Base-by-base conservation (phyloP, 2,113 vertebrate genomes). In the Ursus arctos region DNA sequence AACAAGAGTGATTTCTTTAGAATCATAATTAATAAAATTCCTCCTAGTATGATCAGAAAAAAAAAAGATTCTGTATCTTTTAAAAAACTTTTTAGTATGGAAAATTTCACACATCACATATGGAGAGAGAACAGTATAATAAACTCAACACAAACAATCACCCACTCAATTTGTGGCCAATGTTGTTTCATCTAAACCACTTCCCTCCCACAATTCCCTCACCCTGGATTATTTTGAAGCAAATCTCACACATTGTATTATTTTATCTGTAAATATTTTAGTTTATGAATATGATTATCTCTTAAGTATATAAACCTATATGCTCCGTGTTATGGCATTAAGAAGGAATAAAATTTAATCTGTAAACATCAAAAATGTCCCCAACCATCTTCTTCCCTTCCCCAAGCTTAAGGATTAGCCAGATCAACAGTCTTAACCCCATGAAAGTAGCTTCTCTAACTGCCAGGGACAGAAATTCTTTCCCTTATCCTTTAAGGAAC, bases 291-390 rank as follows among this genome's bases (percentile, higher is more conserved):
- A 83, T 67, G n/a, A 61, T 92, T 47, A 69, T 49, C 49, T 77
- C 22, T 40, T 72, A 61, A 43, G 53, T 87, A 72, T n/a, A 71
- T 80, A 87, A 87, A 81, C n/a, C 43, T 80, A 2, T 53, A 92
- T 81, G 51, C 87, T 92, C 74, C 26, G 8, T 16, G 26, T 59
- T 19, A 71, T 28, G 15, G 86, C n/a, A 15, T 26, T 69, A 80
- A 72, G 33, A 84, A 76, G 43, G 71, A 72, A 57, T 95, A 91
- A 59, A 51, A 79, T 69, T 88, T 88, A 92, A 86, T 43, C 26
- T 61, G 14, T 53, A 87, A 87, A 80, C 53, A 72, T 80, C 24
- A 84, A 80, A 92, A 87, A 80, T 80, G 21, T 22, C 43, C 57
- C 72, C 53, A 71, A 26, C 7, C 6, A 53, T 61, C 51, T 86